Base-by-base conservation (phyloP, 2,113 vertebrate genomes). In the Verasper variegatus region DNA sequence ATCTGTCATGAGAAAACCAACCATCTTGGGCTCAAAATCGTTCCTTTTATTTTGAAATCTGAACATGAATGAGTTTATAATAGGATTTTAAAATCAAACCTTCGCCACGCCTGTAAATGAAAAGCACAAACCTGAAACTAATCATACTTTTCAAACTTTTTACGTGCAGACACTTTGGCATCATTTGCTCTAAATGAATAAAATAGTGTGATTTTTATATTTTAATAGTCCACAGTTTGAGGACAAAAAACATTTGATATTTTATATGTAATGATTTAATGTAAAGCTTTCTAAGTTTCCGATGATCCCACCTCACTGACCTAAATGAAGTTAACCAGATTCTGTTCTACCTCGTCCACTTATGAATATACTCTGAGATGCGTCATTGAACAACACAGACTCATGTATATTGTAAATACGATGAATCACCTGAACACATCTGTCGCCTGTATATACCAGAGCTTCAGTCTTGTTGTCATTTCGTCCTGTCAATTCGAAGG, bases 281-380 rank as follows among this genome's bases (percentile, higher is more conserved):
- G 15, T 26, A 1, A 60, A 9, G 37, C 31, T 31, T 31, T 31
- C 31, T 0, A 26, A 68, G 35, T 60, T 9, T 51, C 11, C 26
- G 8, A 65, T 11, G 23, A 24, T 40, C 14, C n/a, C 40, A 64
- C 35, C n/a, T 68, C 40, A 45, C 15, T 42, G 5, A 57, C 10
- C 12, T 35, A 8, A 12, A 1, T 58, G 2, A 65, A 18, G 59
- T 83, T 68, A 52, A 65, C 1, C 40, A 17, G 72, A 71, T 73
- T 84, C 62, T 65, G 61, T 76, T 86, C 87, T 89, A 91, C 81
- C 85, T 89, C 83, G 62, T 54, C 27, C 9, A 67, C 4, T 12
- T 66, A 58, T 26, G 49, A 18, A 31, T 54, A 40, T 5, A 62
- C 55, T 58, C 37, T 26, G 63, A 74, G 17, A 74, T 5, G 8